Base-by-base conservation (phyloP, 2,797 vertebrate species). In the Chaetophractus vellerosus region DNA sequence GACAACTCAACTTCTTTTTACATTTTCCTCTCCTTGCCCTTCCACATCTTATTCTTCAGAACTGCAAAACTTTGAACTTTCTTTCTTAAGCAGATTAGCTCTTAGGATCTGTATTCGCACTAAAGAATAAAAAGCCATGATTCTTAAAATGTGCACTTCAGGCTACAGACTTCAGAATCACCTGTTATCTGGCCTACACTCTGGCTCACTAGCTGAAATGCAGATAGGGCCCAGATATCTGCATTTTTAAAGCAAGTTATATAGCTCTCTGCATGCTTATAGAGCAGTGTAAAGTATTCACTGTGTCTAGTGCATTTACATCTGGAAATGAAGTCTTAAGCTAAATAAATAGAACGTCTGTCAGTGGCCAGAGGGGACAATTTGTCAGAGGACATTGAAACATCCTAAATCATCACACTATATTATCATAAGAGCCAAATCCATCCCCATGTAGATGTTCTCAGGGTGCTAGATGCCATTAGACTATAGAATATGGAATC, bases 281-380 rank as follows among this genome's bases (percentile, higher is more conserved):
- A 38, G 86, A 33, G 41, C 57, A 9, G 9, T 57, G 68, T 66
- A 68, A 90, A 95, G 16, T n/a, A 66, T 28, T 75, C 33, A 19
- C 26, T 63, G 33, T 91, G 31, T 66, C 36, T 38, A 59, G 74
- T 85, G 63, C 75, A 82, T 88, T 83, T 93, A 88, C 90, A 72
- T 55, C 31, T 92, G 36, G 50, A 24, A 52, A 89, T 78, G 69
- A 95, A 96, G 50, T 95, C 83, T 95, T 88, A 82, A 71, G 7
- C 19, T 82, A 15, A 83, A 88, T 52, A 95, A 90, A 88, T 79
- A 64, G 15, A 95, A 76, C 11, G 33, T 88, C 33, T 92, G 79
- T 36, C 78, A 92, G 57, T 90, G 64, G 61, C 72, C 63, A 64
- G 72, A 88, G 57, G 18, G n/a, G 48, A 24, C 61, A 38, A 74